These are phyloP conservation scores for Toxotes jaculatrix DNA, from an alignment of 2,113 vertebrate genomes.

Conservation along the genomic window DNA sequence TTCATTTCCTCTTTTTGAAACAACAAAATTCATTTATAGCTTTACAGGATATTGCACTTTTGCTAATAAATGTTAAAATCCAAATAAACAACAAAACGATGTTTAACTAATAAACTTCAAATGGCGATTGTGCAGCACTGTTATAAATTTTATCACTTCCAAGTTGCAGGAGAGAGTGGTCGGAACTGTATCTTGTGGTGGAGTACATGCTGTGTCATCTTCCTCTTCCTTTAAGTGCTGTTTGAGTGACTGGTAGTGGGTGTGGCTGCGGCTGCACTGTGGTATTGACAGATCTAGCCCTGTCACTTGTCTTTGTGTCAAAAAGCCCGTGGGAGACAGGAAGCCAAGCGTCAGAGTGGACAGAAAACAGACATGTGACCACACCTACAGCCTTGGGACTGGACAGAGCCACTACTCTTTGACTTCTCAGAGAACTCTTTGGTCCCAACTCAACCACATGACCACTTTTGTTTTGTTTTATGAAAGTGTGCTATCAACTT, in stretches of 20 bases:
- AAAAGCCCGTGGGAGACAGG: slow-evolving; percentile 68
- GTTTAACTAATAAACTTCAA: neutral
- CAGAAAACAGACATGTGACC: slow-evolving; percentile 65
- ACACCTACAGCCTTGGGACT: slow-evolving; percentile 57
- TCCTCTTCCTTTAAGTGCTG: slow-evolving; percentile 57
- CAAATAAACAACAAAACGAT: neutral
- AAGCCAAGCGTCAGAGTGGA: slow-evolving; percentile 62
- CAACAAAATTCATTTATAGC: neutral
- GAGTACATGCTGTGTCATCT: slow-evolving; percentile 67
- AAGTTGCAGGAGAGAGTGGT: slow-evolving; percentile 20
- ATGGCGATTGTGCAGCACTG: neutral
- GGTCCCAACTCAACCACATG: slow-evolving; percentile 23
- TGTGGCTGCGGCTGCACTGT: slow-evolving; percentile 63
- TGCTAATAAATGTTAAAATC: slow-evolving; percentile 1
- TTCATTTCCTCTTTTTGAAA: slow-evolving; percentile 52
- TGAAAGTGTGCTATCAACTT: neutral
- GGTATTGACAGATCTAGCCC: slow-evolving; percentile 70
- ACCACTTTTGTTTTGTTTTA: slow-evolving; percentile 9
- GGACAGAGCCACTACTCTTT: neutral
- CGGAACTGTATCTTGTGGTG: slow-evolving; percentile 51
- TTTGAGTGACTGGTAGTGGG: slow-evolving; percentile 62
- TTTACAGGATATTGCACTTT: slow-evolving; percentile 19
- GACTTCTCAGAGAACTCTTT: neutral
- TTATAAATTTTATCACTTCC: neutral
- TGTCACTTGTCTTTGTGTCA: slow-evolving; percentile 72